A percentile compares a stretch with the other conserved stretches of the same genome.
Evolutionary conservation across 2,113 vertebrate genomes (phyloP).

Genomic region (Anseranas semipalmata): DNA sequence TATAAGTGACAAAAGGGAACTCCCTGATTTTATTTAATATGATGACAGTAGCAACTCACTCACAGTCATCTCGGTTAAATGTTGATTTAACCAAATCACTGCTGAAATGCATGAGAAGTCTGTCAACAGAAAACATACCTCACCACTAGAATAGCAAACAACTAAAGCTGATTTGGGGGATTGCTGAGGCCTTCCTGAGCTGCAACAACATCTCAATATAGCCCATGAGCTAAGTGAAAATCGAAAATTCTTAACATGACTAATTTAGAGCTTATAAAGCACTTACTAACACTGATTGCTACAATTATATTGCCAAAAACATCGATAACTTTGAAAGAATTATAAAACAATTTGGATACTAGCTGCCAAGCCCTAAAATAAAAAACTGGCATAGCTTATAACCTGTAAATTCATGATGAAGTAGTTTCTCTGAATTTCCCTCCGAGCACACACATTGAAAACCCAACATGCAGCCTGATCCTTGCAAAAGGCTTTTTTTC

Average conservation of each 20-base stretch:
- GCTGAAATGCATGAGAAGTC: background rate
- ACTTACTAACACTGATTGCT: background rate
- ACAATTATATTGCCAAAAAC: background rate
- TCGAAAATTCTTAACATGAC: background rate
- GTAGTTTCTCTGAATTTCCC: background rate
- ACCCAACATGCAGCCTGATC: fast-evolving
- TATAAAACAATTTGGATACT: background rate
- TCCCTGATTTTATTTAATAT: background rate
- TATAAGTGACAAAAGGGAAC: background rate
- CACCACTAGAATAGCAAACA: background rate
- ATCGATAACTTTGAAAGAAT: conserved; percentile 16
- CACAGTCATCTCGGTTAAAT: background rate
- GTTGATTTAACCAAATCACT: background rate
- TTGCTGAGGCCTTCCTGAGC: background rate
- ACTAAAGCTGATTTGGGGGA: background rate
- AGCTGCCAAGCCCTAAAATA: background rate
- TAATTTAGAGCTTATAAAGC: background rate
- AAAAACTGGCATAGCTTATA: background rate
- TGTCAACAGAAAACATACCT: background rate
- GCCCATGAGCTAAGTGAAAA: conserved; percentile 5
- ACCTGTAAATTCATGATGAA: background rate
- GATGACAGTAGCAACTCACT: background rate
- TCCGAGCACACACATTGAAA: background rate
- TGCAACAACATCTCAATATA: background rate
- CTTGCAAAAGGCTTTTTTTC: background rate